Evolutionary conservation across 2,797 vertebrate genomes (phyloP), one percentile per base, ranked within the genome.

Genomic region (Halcyon chelicuti): DNA sequence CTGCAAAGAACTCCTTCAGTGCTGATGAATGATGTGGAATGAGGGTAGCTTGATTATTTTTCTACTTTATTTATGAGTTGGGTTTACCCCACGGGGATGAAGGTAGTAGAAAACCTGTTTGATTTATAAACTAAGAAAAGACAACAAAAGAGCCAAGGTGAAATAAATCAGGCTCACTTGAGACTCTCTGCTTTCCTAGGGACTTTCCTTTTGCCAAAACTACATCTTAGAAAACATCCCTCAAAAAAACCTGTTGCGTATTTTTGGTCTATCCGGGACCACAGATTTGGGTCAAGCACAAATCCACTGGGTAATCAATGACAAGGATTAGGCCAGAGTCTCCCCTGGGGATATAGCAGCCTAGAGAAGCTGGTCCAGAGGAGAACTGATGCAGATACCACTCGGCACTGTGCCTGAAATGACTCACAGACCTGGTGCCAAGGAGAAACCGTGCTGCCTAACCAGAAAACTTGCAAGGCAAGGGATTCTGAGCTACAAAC

Each of bases 41-140:
- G 25, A 91, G 31, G 20, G 70, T 29, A 88, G 66, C 25, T 73
- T 65, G 46, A 77, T 92, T 75, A 88, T 80, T 94, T 93, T 88
- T 58, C 62, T 78, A 14, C 51, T 77, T 95, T 61, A 92, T 47
- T 91, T 96, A 62, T 55, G 65, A 72, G 25, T 11, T 79, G 15
- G 54, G n/a, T 73, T 89, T 95, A 89, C 14, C 57, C 52, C 19
- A 86, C 7, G 77, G 87, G 49, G 57, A 85, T 58, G 63, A 94
- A 94, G 33, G 65, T 19, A 83, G 52, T 3, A 18, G 65, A 91
- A 94, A 94, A 92, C 29, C 61, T 33, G 46, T 84, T 72, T 88
- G 77, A 97, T 88, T 88, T 84, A 67, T 86, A 96, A 93, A 80
- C 75, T 52, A 68, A 90, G 79, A 88, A 81, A 93, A 93, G 65